phyloP scores from a whole-genome alignment of 1,140 invertebrate species.

The Tetranychus cinnabarinus region DNA sequence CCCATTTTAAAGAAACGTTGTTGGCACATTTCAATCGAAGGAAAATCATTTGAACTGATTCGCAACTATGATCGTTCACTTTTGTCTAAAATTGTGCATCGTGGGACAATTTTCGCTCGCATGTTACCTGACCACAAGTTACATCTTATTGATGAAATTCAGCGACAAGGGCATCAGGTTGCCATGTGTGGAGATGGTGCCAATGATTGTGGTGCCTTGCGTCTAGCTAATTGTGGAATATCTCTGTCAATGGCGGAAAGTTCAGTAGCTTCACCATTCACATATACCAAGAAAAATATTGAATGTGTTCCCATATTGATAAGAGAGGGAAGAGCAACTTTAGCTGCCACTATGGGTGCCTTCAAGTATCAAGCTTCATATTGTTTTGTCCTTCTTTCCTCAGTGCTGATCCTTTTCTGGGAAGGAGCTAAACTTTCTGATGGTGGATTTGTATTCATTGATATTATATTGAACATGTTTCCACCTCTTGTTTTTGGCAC shows the following conservation, averaged over 20 bases:
- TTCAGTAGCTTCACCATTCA: slow-evolving; percentile 87
- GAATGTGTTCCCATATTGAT: slow-evolving; percentile 67
- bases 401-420: slow-evolving; percentile 58
- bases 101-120: slow-evolving; percentile 70
- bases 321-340: slow-evolving; percentile 66
- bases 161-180: slow-evolving; percentile 46
- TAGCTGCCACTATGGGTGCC: slow-evolving; percentile 82
- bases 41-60: slow-evolving; percentile 12
- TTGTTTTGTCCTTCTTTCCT: slow-evolving; percentile 72
- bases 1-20: neutral
- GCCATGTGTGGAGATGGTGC: slow-evolving; percentile 96
- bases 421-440: slow-evolving; percentile 14
- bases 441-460: slow-evolving; percentile 14
- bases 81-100: slow-evolving; percentile 10
- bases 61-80: slow-evolving; percentile 7
- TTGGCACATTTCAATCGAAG: slow-evolving; percentile 14
- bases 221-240: slow-evolving; percentile 84
- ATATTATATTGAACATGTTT: slow-evolving; percentile 13
- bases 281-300: slow-evolving; percentile 61
- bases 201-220: slow-evolving; percentile 77
- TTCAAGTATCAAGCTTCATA: slow-evolving; percentile 98
- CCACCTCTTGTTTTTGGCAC: slow-evolving; percentile 16
- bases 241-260: slow-evolving; percentile 87
- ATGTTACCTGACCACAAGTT: slow-evolving; percentile 94
- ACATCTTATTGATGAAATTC: slow-evolving; percentile 61